Evolutionary conservation across 1,140 invertebrate species (phyloP).

Genomic region (Danaus plexippus): DNA sequence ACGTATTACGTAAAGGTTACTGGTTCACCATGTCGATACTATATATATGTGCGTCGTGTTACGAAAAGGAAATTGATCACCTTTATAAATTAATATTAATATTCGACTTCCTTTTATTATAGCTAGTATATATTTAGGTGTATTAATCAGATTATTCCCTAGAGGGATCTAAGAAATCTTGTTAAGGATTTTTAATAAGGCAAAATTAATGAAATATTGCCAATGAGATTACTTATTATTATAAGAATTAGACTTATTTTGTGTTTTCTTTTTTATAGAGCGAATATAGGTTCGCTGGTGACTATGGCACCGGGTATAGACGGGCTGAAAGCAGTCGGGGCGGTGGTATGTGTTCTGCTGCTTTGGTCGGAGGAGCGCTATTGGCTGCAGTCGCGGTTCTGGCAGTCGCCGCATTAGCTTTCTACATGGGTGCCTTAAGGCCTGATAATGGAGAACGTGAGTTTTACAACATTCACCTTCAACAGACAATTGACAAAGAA

Average conservation of each 20-base stretch:
- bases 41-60: neutral
- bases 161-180: no score
- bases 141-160: no score
- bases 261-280: constrained; percentile 40
- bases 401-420: constrained; percentile 80
- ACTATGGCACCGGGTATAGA: constrained; percentile 34
- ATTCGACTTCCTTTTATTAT: no score
- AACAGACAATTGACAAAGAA: constrained; percentile 8
- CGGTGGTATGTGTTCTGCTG: constrained; percentile 73
- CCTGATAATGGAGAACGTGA: constrained; percentile 69
- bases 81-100: no score
- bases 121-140: no score
- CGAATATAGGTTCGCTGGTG: constrained; percentile 63
- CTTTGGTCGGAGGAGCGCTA: constrained; percentile 77
- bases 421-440: constrained; percentile 81
- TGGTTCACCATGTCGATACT: neutral
- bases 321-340: constrained; percentile 37
- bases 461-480: constrained; percentile 16
- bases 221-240: constrained; percentile 1
- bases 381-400: constrained; percentile 80
- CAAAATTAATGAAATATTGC: constrained; percentile 8
- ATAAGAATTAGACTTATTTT: no score
- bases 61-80: no score
- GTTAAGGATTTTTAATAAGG: constrained; percentile 2
- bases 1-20: constrained; percentile 5